These are phyloP conservation scores for Diloba caeruleocephala DNA, from an alignment of 2,888 invertebrate genomes.

Conservation along the genomic window DNA sequence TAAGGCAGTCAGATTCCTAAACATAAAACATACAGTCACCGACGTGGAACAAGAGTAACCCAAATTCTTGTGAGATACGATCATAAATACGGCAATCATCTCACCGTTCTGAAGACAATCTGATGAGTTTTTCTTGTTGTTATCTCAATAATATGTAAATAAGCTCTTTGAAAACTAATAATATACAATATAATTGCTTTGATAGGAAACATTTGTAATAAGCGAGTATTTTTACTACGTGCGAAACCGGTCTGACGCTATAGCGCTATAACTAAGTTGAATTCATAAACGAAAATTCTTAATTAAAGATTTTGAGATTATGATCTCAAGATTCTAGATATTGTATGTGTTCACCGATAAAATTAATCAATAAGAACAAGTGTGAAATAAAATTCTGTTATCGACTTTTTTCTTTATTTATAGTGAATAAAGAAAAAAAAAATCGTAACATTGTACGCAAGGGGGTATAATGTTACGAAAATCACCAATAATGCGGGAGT, in stretches of 20 bases:
- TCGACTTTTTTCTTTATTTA: too few relatives aligned
- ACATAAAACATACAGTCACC: slow-evolving; percentile 76
- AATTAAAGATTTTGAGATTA: slow-evolving; percentile 30
- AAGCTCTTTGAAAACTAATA: slow-evolving; percentile 25
- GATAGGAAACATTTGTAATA: slow-evolving; percentile 28
- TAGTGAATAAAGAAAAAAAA: too few relatives aligned
- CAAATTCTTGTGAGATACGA: slow-evolving; percentile 78
- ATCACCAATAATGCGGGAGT: background rate
- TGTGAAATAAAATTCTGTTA: slow-evolving; percentile 1
- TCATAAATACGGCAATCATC: slow-evolving; percentile 75
- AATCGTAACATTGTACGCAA: too few relatives aligned
- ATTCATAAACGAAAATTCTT: slow-evolving; percentile 29
- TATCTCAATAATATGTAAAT: slow-evolving; percentile 53
- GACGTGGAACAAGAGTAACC: slow-evolving; percentile 77
- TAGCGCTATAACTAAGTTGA: slow-evolving; percentile 17
- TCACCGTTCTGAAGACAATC: slow-evolving; percentile 65
- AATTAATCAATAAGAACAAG: slow-evolving; percentile 5
- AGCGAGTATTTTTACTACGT: slow-evolving; percentile 35
- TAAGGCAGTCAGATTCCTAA: slow-evolving; percentile 81
- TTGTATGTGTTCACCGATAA: slow-evolving; percentile 16
- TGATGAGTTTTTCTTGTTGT: slow-evolving; percentile 70
- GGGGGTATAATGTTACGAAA: too few relatives aligned
- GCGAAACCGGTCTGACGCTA: slow-evolving; percentile 29
- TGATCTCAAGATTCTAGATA: slow-evolving; percentile 30
- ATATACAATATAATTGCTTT: slow-evolving; percentile 29